Evolutionary conservation across 2,888 invertebrate genomes (phyloP).

Genomic region (Apamea monoglypha): DNA sequence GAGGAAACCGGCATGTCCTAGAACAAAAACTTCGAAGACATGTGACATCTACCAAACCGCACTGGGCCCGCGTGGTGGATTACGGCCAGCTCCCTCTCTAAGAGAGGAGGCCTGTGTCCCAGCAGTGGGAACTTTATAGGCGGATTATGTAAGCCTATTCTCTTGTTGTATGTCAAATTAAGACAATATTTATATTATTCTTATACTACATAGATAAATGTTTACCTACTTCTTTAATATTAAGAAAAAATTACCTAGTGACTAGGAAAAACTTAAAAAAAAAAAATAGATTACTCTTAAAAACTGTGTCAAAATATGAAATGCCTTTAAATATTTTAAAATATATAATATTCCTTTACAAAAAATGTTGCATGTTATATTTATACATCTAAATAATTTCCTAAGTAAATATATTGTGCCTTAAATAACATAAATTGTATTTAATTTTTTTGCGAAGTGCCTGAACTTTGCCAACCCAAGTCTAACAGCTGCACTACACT

Average conservation of each 20-base stretch:
- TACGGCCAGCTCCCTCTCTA: too few relatives aligned
- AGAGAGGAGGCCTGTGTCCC: too few relatives aligned
- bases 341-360: neutral
- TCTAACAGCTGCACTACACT: neutral
- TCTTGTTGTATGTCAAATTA: neutral
- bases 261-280: neutral
- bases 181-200: too few relatives aligned
- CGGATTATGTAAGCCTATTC: too few relatives aligned
- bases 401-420: constrained; percentile 12
- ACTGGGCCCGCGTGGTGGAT: too few relatives aligned
- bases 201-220: neutral
- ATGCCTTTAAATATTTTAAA: constrained; percentile 6
- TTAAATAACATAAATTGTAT: constrained; percentile 11
- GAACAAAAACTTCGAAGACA: too few relatives aligned
- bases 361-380: neutral
- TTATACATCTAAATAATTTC: neutral
- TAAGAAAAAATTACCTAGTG: neutral
- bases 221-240: neutral
- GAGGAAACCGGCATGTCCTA: too few relatives aligned
- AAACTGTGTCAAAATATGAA: constrained; percentile 17
- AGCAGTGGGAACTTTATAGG: too few relatives aligned
- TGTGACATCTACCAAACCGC: too few relatives aligned
- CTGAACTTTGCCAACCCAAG: neutral
- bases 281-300: neutral
- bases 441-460: neutral